Conservation (phyloP, 2,797 vertebrate species). For the Salarias fasciatus region DNA sequence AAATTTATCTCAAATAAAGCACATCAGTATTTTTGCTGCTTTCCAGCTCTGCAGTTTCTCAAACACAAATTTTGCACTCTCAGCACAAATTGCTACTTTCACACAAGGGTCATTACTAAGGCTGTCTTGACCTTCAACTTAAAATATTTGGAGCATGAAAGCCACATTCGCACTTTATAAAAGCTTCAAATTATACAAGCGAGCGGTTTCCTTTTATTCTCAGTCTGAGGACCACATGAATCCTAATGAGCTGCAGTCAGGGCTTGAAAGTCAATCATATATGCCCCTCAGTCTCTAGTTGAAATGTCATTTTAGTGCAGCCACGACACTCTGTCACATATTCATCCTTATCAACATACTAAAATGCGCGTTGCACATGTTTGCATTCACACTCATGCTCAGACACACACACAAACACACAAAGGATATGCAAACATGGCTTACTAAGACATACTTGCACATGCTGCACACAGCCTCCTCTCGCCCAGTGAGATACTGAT, state of each 20-base stretch:
- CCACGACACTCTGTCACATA: slow-evolving; percentile 51
- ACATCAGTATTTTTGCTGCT: slow-evolving; percentile 11
- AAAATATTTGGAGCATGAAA: slow-evolving; percentile 70
- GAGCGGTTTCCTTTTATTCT: slow-evolving; percentile 65
- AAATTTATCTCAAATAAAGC: slow-evolving; percentile 7
- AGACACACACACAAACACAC: slow-evolving; percentile 12
- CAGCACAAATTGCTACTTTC: slow-evolving; percentile 48
- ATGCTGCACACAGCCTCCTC: slow-evolving; percentile 59
- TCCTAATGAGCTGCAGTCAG: slow-evolving; percentile 65
- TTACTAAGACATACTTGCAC: slow-evolving; percentile 45
- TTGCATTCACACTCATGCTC: slow-evolving; percentile 4
- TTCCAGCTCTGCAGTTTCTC: slow-evolving; percentile 5
- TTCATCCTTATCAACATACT: slow-evolving; percentile 55
- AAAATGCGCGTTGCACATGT: no score
- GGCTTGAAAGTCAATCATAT: slow-evolving; percentile 67
- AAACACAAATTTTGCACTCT: slow-evolving; percentile 39
- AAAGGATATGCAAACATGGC: slow-evolving; percentile 17
- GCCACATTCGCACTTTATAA: slow-evolving; percentile 56
- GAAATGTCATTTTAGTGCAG: slow-evolving; percentile 55
- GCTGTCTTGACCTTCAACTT: slow-evolving; percentile 64
- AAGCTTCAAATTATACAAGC: slow-evolving; percentile 59
- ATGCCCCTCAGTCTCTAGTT: slow-evolving; percentile 70
- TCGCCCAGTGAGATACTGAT: slow-evolving; percentile 64
- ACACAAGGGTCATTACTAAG: slow-evolving; percentile 45
- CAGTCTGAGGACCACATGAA: slow-evolving; percentile 61